phyloP scores from a whole-genome alignment of 2,888 invertebrate genomes.

The Mythimna ferrago region DNA sequence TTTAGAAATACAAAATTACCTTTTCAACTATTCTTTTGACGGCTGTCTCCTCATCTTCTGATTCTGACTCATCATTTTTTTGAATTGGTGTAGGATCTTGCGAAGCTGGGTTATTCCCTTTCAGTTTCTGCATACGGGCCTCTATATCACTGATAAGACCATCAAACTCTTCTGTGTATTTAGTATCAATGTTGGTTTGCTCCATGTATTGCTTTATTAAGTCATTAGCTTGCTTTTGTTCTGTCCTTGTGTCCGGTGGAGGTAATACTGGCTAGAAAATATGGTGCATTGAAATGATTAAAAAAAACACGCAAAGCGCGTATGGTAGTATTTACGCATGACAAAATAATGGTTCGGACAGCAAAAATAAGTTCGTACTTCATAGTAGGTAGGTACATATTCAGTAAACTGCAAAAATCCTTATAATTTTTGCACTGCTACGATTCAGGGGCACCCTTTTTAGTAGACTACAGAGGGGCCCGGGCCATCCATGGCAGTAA shows the following conservation, averaged over 20 bases:
- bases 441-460: too few species aligned
- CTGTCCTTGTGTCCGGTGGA: conserved; percentile 91
- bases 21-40: conserved; percentile 82
- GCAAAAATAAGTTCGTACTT: too few species aligned
- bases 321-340: too few species aligned
- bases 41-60: conserved; percentile 81
- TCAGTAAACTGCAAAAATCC: too few species aligned
- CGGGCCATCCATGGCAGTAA: too few species aligned
- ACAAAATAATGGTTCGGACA: too few species aligned
- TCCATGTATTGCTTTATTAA: conserved; percentile 92
- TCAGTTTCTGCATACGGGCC: conserved; percentile 78
- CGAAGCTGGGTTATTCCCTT: conserved; percentile 61
- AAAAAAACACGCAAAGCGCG: neutral
- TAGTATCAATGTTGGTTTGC: conserved; percentile 86
- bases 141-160: conserved; percentile 80
- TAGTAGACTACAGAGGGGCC: too few species aligned
- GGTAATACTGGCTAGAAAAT: conserved; percentile 81
- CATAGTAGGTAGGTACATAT: too few species aligned
- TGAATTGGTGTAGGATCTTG: conserved; percentile 31
- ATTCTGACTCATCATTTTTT: conserved; percentile 70
- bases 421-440: too few species aligned
- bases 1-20: conserved; percentile 66
- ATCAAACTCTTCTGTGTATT: conserved; percentile 82
- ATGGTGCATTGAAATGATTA: neutral
- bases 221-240: conserved; percentile 93